Conservation (phyloP, 2,113 vertebrate species). For the Thamnophis sirtalis region DNA sequence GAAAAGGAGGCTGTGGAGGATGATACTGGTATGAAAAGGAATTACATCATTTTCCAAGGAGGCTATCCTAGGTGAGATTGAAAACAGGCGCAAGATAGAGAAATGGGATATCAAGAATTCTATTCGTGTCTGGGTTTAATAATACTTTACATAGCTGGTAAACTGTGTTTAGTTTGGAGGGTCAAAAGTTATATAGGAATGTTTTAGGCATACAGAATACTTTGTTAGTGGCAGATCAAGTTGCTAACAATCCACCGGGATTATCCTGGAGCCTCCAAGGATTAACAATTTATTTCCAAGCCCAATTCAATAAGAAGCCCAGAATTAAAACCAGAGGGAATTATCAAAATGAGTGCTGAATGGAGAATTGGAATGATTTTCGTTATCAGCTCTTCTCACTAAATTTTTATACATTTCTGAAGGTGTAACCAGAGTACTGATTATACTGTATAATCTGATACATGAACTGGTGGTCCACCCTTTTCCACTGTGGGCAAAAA, state of each 20-base stretch:
- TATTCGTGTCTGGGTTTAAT: background rate
- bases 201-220: background rate
- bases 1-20: background rate
- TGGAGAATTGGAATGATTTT: background rate
- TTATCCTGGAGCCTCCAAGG: constrained; percentile 12
- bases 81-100: background rate
- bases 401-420: background rate
- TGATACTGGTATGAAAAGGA: background rate
- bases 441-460: constrained; percentile 18
- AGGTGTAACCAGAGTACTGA: background rate
- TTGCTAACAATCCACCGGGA: background rate
- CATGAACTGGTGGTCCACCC: background rate
- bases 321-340: constrained; percentile 21
- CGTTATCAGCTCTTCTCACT: constrained; percentile 7
- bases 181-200: background rate
- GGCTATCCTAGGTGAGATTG: background rate
- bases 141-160: background rate
- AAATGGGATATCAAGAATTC: background rate
- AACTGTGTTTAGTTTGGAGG: background rate
- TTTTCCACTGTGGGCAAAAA: constrained; percentile 19
- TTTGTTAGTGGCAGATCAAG: background rate
- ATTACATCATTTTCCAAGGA: background rate
- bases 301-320: background rate
- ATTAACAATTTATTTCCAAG: constrained; percentile 6
- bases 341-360: background rate